Percentiles rank a stretch among this genome's conserved stretches.
Evolutionary conservation across 2,113 vertebrate genomes (phyloP).

Genomic region (Struthio camelus): DNA sequence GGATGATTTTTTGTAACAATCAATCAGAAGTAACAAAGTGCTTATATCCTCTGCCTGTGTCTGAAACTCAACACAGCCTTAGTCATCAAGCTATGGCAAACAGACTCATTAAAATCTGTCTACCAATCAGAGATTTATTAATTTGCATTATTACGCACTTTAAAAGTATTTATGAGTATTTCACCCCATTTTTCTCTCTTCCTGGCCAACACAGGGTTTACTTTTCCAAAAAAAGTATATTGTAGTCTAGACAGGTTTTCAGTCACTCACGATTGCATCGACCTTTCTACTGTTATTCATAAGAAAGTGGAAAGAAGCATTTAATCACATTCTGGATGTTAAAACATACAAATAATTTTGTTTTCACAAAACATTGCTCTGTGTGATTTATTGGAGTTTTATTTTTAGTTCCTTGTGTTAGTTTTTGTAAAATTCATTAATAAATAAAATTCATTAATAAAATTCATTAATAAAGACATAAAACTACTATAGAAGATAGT

Average conservation of each 20-base stretch:
- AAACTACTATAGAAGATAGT: background rate
- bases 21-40: background rate
- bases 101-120: background rate
- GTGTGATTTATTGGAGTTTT: background rate
- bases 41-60: background rate
- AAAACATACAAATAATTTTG: background rate
- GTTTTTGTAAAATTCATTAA: constrained; percentile 7
- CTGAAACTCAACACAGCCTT: background rate
- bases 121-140: background rate
- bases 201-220: background rate
- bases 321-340: constrained; percentile 48
- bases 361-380: background rate
- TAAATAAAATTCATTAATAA: too few relatives aligned
- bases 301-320: constrained; percentile 48
- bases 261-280: constrained; percentile 28
- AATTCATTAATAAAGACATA: background rate
- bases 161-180: background rate
- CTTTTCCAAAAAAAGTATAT: constrained; percentile 20
- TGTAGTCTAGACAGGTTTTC: background rate
- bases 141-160: background rate
- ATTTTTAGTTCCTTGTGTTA: background rate
- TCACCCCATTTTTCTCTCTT: background rate
- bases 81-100: background rate
- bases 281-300: constrained; percentile 54
- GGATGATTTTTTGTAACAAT: background rate